These are phyloP conservation scores for Neelides folsomi DNA, from an alignment of 2,888 invertebrate species.

Conservation along the genomic window DNA sequence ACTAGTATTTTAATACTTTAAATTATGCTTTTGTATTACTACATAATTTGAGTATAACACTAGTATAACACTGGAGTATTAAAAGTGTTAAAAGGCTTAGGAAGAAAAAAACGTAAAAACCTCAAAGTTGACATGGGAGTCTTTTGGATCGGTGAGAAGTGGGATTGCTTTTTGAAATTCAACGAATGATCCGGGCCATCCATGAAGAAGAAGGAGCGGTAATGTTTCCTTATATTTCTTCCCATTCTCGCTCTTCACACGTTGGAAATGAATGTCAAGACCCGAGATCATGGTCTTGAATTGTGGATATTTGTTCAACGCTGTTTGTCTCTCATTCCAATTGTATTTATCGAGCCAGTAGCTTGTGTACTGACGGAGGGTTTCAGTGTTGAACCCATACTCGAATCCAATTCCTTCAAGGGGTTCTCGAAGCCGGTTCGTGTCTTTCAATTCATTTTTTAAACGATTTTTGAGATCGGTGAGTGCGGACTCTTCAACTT, in stretches of 20 bases:
- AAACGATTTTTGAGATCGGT: conserved; percentile 45
- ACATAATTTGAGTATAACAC: neutral
- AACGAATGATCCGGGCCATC: conserved; percentile 30
- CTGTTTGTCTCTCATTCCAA: conserved; percentile 53
- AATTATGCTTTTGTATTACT: too few relatives aligned
- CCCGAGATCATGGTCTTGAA: conserved; percentile 64
- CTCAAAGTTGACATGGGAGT: conserved; percentile 44
- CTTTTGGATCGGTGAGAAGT: conserved; percentile 40
- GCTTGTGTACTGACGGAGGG: conserved; percentile 51
- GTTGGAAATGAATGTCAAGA: conserved; percentile 61
- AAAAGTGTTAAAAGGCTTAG: neutral
- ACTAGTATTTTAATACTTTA: too few relatives aligned
- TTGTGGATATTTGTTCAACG: conserved; percentile 61
- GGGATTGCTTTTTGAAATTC: conserved; percentile 36
- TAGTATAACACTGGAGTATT: neutral
- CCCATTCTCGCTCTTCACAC: conserved; percentile 41
- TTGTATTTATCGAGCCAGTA: conserved; percentile 69
- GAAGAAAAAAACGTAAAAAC: conserved; percentile 26
- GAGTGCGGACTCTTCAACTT: conserved; percentile 47
- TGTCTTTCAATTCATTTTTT: conserved; percentile 42
- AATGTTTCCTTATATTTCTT: conserved; percentile 17
- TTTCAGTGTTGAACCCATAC: conserved; percentile 66
- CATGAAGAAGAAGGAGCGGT: conserved; percentile 27
- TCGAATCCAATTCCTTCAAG: conserved; percentile 50
- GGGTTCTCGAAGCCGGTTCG: conserved; percentile 35